These are phyloP conservation scores for Narcine bancroftii DNA, from an alignment of 2,113 vertebrate species.

Conservation along the genomic window DNA sequence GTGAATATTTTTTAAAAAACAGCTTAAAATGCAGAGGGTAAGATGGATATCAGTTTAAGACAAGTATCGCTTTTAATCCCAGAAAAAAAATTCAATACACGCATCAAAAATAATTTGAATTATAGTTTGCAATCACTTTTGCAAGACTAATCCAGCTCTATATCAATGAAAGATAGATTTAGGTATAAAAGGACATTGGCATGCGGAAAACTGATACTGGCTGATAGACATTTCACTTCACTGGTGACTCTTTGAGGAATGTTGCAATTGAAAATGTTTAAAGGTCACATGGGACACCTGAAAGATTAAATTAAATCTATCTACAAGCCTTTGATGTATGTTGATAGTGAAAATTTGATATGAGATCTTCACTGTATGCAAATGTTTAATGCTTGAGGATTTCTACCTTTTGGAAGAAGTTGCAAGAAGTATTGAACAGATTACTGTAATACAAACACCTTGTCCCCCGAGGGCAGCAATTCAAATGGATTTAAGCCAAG, in stretches of 20 bases:
- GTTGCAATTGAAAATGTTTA: neutral
- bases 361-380: neutral
- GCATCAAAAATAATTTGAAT: neutral
- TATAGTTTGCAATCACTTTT: neutral
- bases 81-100: neutral
- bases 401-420: neutral
- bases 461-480: too few species aligned
- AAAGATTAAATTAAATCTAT: slow-evolving; percentile 6
- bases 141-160: neutral
- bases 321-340: slow-evolving; percentile 15
- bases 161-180: neutral
- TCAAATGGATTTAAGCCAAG: neutral
- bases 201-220: neutral
- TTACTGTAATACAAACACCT: neutral
- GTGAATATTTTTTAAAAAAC: neutral
- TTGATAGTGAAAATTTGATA: neutral
- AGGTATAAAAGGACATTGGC: neutral
- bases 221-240: neutral
- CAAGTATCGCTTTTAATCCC: neutral
- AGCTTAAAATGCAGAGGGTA: neutral
- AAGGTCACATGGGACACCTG: slow-evolving; percentile 5
- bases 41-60: neutral
- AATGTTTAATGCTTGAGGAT: neutral
- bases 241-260: neutral
- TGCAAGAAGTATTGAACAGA: neutral